Percentiles rank a stretch among this genome's conserved stretches.
phyloP scores from a whole-genome alignment of 1,140 invertebrate genomes.

The Brachionus angularis region DNA sequence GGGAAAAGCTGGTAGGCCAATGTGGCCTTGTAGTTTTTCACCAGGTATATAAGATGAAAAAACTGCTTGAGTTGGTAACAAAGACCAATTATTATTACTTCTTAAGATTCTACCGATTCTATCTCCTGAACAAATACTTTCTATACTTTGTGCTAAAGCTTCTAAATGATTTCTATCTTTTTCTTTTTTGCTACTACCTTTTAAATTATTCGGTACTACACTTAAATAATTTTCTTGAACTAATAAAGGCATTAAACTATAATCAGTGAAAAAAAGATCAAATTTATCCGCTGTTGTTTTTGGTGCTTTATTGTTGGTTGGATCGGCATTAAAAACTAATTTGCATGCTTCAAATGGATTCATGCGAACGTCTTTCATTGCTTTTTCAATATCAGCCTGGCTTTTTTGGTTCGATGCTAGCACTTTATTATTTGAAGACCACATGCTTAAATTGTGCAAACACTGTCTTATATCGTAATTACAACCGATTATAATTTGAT shows the following conservation, averaged over 20 bases:
- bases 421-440: conserved; percentile 62
- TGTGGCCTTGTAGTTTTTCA: conserved; percentile 72
- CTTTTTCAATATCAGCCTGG: conserved; percentile 58
- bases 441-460: conserved; percentile 70
- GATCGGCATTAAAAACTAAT: conserved; percentile 75
- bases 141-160: conserved; percentile 71
- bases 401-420: conserved; percentile 59
- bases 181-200: conserved; percentile 2
- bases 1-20: conserved; percentile 82
- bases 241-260: conserved; percentile 86
- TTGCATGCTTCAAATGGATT: conserved; percentile 88
- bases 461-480: conserved; percentile 86
- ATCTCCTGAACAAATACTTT: conserved; percentile 79
- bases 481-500: conserved; percentile 77
- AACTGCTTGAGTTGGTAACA: conserved; percentile 80
- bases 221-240: conserved; percentile 93
- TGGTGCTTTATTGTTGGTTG: conserved; percentile 53
- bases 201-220: conserved; percentile 63
- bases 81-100: conserved; percentile 70
- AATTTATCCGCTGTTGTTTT: conserved; percentile 62
- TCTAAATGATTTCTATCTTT: conserved; percentile 61
- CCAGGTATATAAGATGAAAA: conserved; percentile 86
- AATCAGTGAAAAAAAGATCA: conserved; percentile 93
- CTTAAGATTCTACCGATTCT: conserved; percentile 76
- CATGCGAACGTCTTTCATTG: conserved; percentile 76